These are phyloP conservation scores for Emydoidea blandingii DNA, from an alignment of 2,797 vertebrate species.

Conservation along the genomic window DNA sequence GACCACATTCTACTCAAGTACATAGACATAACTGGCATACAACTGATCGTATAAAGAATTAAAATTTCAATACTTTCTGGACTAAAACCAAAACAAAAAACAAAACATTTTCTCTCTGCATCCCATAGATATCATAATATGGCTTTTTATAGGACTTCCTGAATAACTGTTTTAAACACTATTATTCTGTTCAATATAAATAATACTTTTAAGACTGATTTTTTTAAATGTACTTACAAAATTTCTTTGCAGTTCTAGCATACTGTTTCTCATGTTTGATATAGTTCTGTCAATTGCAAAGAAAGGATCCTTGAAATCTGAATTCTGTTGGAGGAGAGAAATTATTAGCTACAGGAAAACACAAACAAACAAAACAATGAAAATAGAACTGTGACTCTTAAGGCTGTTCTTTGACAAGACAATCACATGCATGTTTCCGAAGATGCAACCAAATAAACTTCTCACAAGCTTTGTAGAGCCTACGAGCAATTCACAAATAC, in stretches of 20 bases:
- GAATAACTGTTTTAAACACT: background rate
- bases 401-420: background rate
- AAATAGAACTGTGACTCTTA: background rate
- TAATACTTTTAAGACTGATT: background rate
- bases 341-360: constrained; percentile 23
- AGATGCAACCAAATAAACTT: background rate
- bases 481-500: background rate
- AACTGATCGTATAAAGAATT: background rate
- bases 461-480: background rate
- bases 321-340: constrained; percentile 54
- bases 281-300: constrained; percentile 89
- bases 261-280: constrained; percentile 86
- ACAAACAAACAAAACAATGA: background rate
- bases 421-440: background rate
- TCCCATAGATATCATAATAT: background rate
- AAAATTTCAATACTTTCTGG: fast-evolving
- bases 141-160: background rate
- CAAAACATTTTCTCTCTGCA: background rate
- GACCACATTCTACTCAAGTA: background rate
- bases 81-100: background rate
- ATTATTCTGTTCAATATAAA: background rate
- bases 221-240: constrained; percentile 83
- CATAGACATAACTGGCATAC: background rate
- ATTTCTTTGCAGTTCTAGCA: constrained; percentile 87
- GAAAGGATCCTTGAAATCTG: constrained; percentile 83